Conservation (phyloP, 2,888 invertebrate genomes). For the Drosophila mettleri region DNA sequence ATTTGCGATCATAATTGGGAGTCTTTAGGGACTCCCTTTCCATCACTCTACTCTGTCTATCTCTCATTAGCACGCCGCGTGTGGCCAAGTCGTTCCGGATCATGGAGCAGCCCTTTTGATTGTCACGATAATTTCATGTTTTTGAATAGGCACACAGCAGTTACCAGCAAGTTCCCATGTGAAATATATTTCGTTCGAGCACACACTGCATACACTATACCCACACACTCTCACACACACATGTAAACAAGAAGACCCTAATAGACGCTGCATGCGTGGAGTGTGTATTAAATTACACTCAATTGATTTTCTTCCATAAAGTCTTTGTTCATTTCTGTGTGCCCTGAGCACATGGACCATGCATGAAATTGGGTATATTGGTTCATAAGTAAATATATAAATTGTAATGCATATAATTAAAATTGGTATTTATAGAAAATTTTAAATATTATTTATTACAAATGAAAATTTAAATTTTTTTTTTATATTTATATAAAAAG, state of each 20-base stretch:
- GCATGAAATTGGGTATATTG: not conserved
- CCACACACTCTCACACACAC: not conserved
- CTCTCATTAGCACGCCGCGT: not conserved
- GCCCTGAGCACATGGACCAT: not conserved
- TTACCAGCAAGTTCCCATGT: slow-evolving; percentile 8
- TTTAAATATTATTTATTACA: too few relatives aligned
- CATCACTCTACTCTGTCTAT: too few relatives aligned
- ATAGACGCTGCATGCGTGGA: slow-evolving; percentile 28
- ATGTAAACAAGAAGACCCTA: slow-evolving; percentile 1
- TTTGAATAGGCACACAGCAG: slow-evolving; percentile 56
- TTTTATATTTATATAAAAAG: too few relatives aligned
- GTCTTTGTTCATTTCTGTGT: slow-evolving; percentile 14
- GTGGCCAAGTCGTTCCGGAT: not conserved
- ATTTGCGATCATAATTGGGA: slow-evolving; percentile 65
- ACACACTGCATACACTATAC: not conserved
- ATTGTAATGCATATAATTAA: too few relatives aligned
- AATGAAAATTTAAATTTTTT: too few relatives aligned
- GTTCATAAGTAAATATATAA: not conserved
- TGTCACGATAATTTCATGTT: slow-evolving; percentile 76
- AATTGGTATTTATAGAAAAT: too few relatives aligned
- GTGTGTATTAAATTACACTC: slow-evolving; percentile 40
- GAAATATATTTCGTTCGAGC: slow-evolving; percentile 4
- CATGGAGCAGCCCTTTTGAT: slow-evolving; percentile 48
- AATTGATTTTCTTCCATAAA: slow-evolving; percentile 27
- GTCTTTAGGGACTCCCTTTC: not conserved